Evolutionary conservation across 2,888 invertebrate species (phyloP).

Genomic region (Cetonia aurata): DNA sequence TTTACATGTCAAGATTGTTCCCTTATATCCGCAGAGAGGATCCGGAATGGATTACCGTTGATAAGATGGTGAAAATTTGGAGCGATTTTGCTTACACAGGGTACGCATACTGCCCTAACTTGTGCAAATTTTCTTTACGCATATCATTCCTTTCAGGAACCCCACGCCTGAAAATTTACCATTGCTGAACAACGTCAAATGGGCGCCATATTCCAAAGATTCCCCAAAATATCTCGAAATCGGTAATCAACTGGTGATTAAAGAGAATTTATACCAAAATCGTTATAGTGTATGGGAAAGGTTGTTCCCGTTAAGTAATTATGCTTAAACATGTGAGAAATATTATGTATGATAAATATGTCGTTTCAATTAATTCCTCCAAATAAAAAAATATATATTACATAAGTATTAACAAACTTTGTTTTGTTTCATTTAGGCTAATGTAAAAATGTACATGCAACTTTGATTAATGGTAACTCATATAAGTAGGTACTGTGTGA

Average conservation of each 20-base stretch:
- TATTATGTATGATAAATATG: too few species aligned
- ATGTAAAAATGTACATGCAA: too few species aligned
- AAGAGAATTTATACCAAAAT: constrained; percentile 62
- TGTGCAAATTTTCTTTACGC: too few species aligned
- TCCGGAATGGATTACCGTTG: constrained; percentile 63
- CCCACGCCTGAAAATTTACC: constrained; percentile 63
- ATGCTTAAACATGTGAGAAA: not conserved
- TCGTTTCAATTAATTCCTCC: too few species aligned
- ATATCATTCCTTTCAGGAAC: constrained; percentile 63
- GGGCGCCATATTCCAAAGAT: constrained; percentile 62
- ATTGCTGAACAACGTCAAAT: constrained; percentile 60
- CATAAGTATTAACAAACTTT: too few species aligned
- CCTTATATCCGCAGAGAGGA: constrained; percentile 61
- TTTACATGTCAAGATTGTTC: constrained; percentile 56
- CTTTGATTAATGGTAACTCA: too few species aligned
- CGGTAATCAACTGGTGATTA: constrained; percentile 61
- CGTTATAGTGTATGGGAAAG: constrained; percentile 65
- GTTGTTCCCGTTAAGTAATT: constrained; percentile 58
- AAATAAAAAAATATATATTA: too few species aligned
- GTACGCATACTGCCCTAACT: too few species aligned
- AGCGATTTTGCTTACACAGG: constrained; percentile 64
- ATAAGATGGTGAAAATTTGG: constrained; percentile 65
- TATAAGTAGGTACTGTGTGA: too few species aligned
- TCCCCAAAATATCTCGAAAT: constrained; percentile 65
- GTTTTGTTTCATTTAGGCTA: too few species aligned